Evolutionary conservation across 2,113 vertebrate genomes (phyloP), one percentile per base, ranked within the genome.

Genomic region (Trematocara variabile): DNA sequence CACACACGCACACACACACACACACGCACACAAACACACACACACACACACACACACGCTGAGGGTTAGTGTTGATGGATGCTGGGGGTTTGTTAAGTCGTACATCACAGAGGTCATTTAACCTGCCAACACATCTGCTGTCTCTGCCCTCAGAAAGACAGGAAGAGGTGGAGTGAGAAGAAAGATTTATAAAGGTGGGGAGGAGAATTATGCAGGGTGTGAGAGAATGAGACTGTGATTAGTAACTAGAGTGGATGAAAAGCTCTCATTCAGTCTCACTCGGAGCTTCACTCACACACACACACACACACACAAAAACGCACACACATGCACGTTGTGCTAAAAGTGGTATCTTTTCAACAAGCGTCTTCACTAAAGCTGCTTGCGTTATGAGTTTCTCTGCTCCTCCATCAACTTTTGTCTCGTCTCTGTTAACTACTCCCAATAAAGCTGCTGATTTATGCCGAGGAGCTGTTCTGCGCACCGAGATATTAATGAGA

Each of bases 51-150:
- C 44, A 70, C 55, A 54, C 28, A 28, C 28, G 10, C 65, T 78
- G 80, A n/a, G 86, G 18, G 77, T 81, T 68, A 73, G 85, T 55
- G 81, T 81, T 90, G 91, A 94, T 92, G 93, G 92, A 94, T 94
- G 92, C 81, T 55, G 13, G 14, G 18, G 68, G 85, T 95, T 93
- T 88, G 88, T 87, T 81, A 90, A 93, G 86, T 88, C 90, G 82
- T 93, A 89, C 92, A 94, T 95, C 93, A 94, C 89, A 86, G 84
- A 90, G 92, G 93, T 95, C 91, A 91, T 93, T 93, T 90, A 89
- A 93, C 58, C 93, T 94, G 93, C 91, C 92, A 94, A 90, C 94
- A 93, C 91, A 93, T 94, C 89, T 94, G 92, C 88, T 89, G 88
- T 92, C 90, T 94, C 77, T 81, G 75, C 60, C 82, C 77, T 88